A percentile compares a stretch with the other conserved stretches of the same genome.
Evolutionary conservation across 2,113 vertebrate species (phyloP).

Genomic region (Pomatostomus ruficeps): DNA sequence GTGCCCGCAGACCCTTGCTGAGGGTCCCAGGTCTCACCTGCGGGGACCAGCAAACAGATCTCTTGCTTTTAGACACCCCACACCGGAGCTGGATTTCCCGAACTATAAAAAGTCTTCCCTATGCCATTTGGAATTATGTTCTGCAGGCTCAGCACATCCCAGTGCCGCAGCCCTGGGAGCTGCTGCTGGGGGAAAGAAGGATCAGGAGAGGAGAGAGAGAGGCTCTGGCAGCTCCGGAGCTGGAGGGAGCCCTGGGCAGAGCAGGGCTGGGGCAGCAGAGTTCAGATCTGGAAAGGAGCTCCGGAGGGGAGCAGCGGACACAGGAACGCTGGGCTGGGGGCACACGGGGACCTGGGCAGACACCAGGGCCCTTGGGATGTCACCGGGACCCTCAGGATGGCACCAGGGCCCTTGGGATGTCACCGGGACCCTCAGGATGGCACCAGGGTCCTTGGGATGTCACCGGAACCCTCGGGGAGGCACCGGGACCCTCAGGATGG

Average conservation of each 20-base stretch:
- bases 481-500: background rate
- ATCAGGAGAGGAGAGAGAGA: fast-evolving
- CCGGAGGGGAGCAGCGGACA: background rate
- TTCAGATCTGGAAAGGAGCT: background rate
- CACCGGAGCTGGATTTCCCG: background rate
- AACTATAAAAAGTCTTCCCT: conserved; percentile 68
- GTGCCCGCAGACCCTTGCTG: background rate
- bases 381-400: fast-evolving
- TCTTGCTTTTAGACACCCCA: background rate
- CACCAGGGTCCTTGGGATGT: no score
- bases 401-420: background rate
- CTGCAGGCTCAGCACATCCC: conserved; percentile 52
- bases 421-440: background rate
- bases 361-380: background rate
- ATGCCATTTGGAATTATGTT: conserved; percentile 66
- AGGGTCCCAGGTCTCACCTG: background rate
- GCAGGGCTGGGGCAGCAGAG: background rate
- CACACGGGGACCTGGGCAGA: background rate
- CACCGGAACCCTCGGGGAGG: no score
- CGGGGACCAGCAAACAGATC: fast-evolving
- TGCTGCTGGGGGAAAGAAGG: background rate
- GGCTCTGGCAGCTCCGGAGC: background rate
- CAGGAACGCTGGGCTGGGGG: background rate
- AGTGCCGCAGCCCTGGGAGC: background rate
- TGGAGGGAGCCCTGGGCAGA: fast-evolving